Evolutionary conservation across 2,113 vertebrate species (phyloP), one percentile per base, ranked within the genome.

Genomic region (Bambusicola thoracicus): DNA sequence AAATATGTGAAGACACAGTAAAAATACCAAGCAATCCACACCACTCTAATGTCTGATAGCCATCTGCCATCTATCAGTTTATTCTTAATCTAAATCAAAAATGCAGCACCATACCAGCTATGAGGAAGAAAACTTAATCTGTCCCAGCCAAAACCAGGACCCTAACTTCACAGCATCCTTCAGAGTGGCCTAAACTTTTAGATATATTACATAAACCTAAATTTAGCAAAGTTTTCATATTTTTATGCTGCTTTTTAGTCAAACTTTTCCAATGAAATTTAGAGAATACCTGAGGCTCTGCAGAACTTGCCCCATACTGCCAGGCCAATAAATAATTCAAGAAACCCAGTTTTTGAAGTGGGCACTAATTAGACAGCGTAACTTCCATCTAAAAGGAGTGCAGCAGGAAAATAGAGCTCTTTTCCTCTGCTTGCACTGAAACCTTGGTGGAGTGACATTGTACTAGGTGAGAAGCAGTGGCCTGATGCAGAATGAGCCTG

Each of bases 311-410:
- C 61, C 72, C 21, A 51, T 82, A 78, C 16, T 36, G 22, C 41
- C 19, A 51, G 56, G 43, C 32, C 91, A 94, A 91, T 90, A 40
- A 95, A 94, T 95, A 91, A 96, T 94, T 94, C 38, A 95, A 80
- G 61, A 88, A 85, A 85, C 9, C 2, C 34, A 56, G 48, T 67
- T 87, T 81, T 91, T 94, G 6, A 95, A 96, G 65, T 81, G 19
- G 77, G 18, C 18, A 75, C 38, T 94, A 94, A 96, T 94, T 96
- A 90, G 41, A 53, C 8, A 87, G 22, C 53, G 81, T 77, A 91
- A 73, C 61, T 89, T 89, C 73, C 32, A 40, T 70, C 44, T 76
- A 46, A 78, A 94, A 69, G 38, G 12, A 85, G 3, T 61, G 27
- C 30, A 91, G 46, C 25, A 77, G 16, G 46, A 95, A 92, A 87